Evolutionary conservation across 2,888 invertebrate genomes (phyloP).

Genomic region (Phlogophora meticulosa): DNA sequence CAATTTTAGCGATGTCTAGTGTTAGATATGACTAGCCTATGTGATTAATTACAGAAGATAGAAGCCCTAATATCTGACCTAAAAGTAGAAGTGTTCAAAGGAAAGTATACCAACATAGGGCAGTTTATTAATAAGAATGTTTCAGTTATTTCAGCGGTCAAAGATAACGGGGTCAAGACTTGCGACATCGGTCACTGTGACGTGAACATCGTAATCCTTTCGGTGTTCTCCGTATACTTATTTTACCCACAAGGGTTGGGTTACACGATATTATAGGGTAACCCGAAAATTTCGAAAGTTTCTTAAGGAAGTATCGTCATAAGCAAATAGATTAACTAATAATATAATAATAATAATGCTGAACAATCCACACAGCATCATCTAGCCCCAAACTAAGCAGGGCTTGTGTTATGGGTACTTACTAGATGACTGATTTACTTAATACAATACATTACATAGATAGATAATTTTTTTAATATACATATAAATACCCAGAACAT

Average conservation of each 20-base stretch:
- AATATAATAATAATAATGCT: too few species aligned
- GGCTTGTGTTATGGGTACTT: too few species aligned
- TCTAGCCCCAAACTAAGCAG: too few species aligned
- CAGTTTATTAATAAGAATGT: slow-evolving; percentile 21
- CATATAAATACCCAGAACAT: too few species aligned
- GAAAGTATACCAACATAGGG: not conserved
- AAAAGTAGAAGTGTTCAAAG: not conserved
- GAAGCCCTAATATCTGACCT: too few species aligned
- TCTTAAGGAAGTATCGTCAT: not conserved
- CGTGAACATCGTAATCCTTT: slow-evolving; percentile 40
- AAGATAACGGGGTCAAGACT: slow-evolving; percentile 6
- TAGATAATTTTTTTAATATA: too few species aligned
- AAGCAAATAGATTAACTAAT: not conserved
- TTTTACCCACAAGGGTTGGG: slow-evolving; percentile 5
- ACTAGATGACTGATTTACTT: too few species aligned
- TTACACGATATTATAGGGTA: not conserved
- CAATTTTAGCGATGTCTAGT: too few species aligned
- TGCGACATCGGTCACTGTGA: slow-evolving; percentile 21
- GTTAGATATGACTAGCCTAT: too few species aligned
- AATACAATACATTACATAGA: too few species aligned
- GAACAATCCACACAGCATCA: too few species aligned
- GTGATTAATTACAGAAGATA: slow-evolving; percentile 1
- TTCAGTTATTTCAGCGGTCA: not conserved
- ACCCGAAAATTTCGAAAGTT: not conserved
- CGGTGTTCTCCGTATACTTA: slow-evolving; percentile 10